phyloP scores from a whole-genome alignment of 92 coral and sea anemone species.

The Heteractis magnifica region DNA sequence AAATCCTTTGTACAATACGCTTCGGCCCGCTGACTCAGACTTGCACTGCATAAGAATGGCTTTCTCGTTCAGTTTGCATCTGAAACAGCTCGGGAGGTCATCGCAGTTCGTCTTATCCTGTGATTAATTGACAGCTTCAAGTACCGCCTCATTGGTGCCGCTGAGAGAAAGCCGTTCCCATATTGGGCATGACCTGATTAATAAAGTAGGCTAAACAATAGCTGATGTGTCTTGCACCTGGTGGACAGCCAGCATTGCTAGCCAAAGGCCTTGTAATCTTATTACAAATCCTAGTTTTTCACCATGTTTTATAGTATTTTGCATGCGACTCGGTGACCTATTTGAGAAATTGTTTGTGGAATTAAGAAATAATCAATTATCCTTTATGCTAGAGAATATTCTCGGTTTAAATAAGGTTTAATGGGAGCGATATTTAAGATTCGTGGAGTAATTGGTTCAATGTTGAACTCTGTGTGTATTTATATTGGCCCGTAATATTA shows the following conservation, averaged over 20 bases:
- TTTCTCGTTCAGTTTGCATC: conserved; percentile 13
- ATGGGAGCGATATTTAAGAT: background rate
- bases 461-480: background rate
- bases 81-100: conserved; percentile 15
- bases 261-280: conserved; percentile 18
- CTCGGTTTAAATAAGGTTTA: background rate
- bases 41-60: background rate
- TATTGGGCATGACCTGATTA: conserved; percentile 70
- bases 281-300: conserved; percentile 1
- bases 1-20: background rate
- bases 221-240: conserved; percentile 24
- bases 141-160: conserved; percentile 41
- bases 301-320: background rate
- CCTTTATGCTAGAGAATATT: background rate
- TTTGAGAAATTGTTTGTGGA: background rate
- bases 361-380: background rate
- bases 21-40: conserved; percentile 16
- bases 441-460: background rate
- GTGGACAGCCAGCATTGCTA: background rate
- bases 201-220: conserved; percentile 48
- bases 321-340: background rate
- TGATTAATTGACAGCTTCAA: conserved; percentile 49
- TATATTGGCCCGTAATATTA: background rate
- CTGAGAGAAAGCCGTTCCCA: conserved; percentile 54
- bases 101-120: conserved; percentile 13